Conservation (phyloP, 2,888 invertebrate genomes). For the Ennomos fuscantarius region DNA sequence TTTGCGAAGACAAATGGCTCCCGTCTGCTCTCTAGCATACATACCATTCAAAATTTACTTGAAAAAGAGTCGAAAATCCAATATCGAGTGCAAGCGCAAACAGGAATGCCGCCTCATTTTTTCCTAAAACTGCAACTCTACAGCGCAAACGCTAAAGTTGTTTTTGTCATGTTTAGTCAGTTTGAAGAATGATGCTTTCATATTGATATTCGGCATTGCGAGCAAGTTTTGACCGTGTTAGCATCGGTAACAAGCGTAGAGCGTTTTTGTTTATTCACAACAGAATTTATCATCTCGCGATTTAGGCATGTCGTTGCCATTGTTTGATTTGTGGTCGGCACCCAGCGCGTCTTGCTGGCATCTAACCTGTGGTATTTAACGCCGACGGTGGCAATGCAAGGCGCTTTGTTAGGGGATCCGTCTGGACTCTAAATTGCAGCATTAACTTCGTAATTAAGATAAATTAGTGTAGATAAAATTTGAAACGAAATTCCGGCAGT, state of each 20-base stretch:
- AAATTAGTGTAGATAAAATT: slow-evolving; percentile 75
- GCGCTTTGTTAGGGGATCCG: slow-evolving; percentile 68
- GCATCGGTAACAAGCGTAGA: slow-evolving; percentile 53
- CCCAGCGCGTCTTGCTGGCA: slow-evolving; percentile 63
- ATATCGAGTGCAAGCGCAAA: slow-evolving; percentile 56
- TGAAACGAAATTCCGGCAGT: slow-evolving; percentile 65
- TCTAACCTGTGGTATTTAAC: slow-evolving; percentile 72
- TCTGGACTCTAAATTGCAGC: slow-evolving; percentile 75
- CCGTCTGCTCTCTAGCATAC: slow-evolving; percentile 66
- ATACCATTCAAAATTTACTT: slow-evolving; percentile 74
- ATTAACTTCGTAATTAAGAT: slow-evolving; percentile 81
- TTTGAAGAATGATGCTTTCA: slow-evolving; percentile 58
- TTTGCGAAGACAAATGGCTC: slow-evolving; percentile 81
- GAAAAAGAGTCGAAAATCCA: slow-evolving; percentile 72
- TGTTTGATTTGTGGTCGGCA: slow-evolving; percentile 75
- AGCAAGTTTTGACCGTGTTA: slow-evolving; percentile 52
- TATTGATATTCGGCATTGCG: slow-evolving; percentile 53
- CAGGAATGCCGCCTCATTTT: slow-evolving; percentile 52
- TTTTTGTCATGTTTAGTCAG: slow-evolving; percentile 46
- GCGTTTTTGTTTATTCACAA: slow-evolving; percentile 66
- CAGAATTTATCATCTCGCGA: slow-evolving; percentile 61
- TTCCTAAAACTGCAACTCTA: slow-evolving; percentile 28
- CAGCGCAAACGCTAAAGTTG: slow-evolving; percentile 39
- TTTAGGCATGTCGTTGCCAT: slow-evolving; percentile 66
- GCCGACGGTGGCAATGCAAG: slow-evolving; percentile 76